These are phyloP conservation scores for Caenorhabditis tropicalis DNA, from an alignment of 1,140 invertebrate genomes.

Conservation along the genomic window DNA sequence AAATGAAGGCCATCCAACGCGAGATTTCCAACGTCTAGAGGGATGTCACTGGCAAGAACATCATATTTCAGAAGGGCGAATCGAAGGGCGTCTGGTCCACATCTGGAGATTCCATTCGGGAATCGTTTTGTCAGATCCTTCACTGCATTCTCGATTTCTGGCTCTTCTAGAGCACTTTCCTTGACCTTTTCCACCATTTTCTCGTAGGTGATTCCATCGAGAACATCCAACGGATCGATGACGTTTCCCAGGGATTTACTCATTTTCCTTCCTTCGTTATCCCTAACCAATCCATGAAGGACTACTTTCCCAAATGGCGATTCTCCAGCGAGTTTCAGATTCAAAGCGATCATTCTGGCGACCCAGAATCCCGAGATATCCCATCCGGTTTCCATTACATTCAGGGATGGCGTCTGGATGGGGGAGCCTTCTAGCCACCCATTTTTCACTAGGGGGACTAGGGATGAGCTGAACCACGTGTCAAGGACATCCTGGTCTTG, in stretches of 20 bases:
- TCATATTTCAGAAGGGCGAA: conserved; percentile 90
- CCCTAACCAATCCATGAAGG: conserved; percentile 93
- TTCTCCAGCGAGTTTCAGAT: conserved; percentile 49
- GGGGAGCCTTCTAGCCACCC: conserved; percentile 85
- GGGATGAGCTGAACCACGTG: conserved; percentile 98
- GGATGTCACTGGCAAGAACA: conserved; percentile 80
- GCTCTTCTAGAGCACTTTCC: conserved; percentile 54
- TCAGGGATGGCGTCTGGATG: conserved; percentile 76
- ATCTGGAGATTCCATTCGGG: conserved; percentile 95
- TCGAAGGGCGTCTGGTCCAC: conserved; percentile 94
- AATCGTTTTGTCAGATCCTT: conserved; percentile 75
- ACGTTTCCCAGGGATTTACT: conserved; percentile 98
- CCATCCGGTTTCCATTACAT: conserved; percentile 93
- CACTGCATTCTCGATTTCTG: conserved; percentile 61
- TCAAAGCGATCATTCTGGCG: conserved; percentile 75
- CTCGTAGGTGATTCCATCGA: conserved; percentile 84
- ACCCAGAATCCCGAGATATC: conserved; percentile 99
- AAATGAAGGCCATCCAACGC: conserved; percentile 92
- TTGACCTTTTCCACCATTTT: conserved; percentile 72
- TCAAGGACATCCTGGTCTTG: conserved; percentile 93
- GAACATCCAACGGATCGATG: conserved; percentile 96
- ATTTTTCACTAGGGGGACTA: conserved; percentile 95
- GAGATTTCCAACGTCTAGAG: conserved; percentile 87
- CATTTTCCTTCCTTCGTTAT: conserved; percentile 98
- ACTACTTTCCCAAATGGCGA: conserved; percentile 77